These are phyloP conservation scores for Andrena minutula DNA, from an alignment of 2,888 invertebrate species.

Conservation along the genomic window DNA sequence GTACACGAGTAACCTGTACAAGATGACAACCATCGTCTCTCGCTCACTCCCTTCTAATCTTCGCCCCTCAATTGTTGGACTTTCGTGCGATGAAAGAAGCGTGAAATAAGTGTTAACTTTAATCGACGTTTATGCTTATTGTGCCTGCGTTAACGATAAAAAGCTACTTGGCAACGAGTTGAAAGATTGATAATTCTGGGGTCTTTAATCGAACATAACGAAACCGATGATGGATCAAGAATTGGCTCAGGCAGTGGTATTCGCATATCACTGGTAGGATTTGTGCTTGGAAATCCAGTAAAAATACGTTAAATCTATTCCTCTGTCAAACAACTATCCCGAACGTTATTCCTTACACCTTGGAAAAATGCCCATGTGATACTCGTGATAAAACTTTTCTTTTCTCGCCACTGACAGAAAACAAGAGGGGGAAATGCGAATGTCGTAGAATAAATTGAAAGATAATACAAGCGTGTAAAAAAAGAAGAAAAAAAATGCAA, in stretches of 20 bases:
- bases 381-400: slow-evolving; percentile 23
- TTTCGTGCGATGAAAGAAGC: background rate
- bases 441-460: slow-evolving; percentile 40
- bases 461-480: slow-evolving; percentile 37
- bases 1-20: background rate
- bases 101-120: slow-evolving; percentile 1
- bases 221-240: slow-evolving; percentile 48
- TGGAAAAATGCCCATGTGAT: slow-evolving; percentile 30
- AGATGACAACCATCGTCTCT: background rate
- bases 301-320: slow-evolving; percentile 4
- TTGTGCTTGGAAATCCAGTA: slow-evolving; percentile 39
- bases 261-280: slow-evolving; percentile 20
- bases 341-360: slow-evolving; percentile 47
- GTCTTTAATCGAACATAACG: slow-evolving; percentile 21
- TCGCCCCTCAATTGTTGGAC: background rate
- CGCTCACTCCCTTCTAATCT: background rate
- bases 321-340: background rate
- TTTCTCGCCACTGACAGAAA: slow-evolving; percentile 24
- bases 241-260: slow-evolving; percentile 53
- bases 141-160: slow-evolving; percentile 11
- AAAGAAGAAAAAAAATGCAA: slow-evolving; percentile 56
- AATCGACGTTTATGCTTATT: slow-evolving; percentile 25
- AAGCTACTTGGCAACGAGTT: slow-evolving; percentile 27
- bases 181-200: slow-evolving; percentile 28
- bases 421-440: slow-evolving; percentile 47